Conservation (phyloP, 1,140 invertebrate genomes). For the Danaus plexippus region DNA sequence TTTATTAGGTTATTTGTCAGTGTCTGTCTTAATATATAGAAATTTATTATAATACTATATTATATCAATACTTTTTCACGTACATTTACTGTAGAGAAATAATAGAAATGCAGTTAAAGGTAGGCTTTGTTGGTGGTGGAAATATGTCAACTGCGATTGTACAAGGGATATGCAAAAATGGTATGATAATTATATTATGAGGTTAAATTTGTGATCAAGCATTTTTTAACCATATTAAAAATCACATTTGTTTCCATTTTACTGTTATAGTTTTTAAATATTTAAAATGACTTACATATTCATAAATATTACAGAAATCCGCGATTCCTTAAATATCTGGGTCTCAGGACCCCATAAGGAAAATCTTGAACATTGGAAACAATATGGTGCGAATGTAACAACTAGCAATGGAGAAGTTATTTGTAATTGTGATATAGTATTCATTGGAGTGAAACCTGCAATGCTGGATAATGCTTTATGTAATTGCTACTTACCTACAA, state of each 20-base stretch:
- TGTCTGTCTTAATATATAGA: no score
- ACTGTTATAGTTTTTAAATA: not conserved
- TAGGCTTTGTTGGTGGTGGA: conserved; percentile 95
- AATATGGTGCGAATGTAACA: conserved; percentile 74
- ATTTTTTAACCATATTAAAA: no score
- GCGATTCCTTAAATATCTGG: conserved; percentile 72
- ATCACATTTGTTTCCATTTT: no score
- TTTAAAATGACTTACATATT: conserved; percentile 70
- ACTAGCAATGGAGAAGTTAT: conserved; percentile 76
- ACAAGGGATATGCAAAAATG: conserved; percentile 80
- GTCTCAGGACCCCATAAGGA: conserved; percentile 79
- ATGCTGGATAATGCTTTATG: conserved; percentile 76
- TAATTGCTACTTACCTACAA: conserved; percentile 34
- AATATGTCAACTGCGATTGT: conserved; percentile 94
- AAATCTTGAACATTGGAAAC: conserved; percentile 77
- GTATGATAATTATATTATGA: conserved; percentile 43
- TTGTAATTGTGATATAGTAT: conserved; percentile 81
- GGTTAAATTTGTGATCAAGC: not conserved
- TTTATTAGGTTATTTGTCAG: no score
- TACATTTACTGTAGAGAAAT: no score
- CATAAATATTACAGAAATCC: no score
- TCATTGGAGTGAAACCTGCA: conserved; percentile 90
- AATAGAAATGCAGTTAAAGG: conserved; percentile 27
- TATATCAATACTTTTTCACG: no score
- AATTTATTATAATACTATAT: no score